Percentiles rank a stretch among this genome's conserved stretches.
phyloP scores from a whole-genome alignment of 1,140 invertebrate genomes.

The Leptinotarsa texana region DNA sequence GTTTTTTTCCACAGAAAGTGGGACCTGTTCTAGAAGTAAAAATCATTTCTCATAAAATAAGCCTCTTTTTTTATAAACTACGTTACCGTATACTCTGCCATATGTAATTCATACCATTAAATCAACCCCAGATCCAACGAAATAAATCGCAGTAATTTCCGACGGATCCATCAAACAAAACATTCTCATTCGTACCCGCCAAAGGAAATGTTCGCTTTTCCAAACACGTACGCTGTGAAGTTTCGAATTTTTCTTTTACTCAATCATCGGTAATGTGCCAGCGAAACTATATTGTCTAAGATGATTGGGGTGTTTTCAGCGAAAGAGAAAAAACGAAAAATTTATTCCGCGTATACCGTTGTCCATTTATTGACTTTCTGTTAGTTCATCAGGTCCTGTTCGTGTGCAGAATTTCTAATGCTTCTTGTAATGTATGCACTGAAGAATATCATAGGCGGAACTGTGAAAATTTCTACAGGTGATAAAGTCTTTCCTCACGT shows the following conservation, averaged over 20 bases:
- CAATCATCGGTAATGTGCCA: conserved; percentile 16
- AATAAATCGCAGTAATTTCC: conserved; percentile 1
- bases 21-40: no score
- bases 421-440: conserved; percentile 15
- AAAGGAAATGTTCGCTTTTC: conserved; percentile 10
- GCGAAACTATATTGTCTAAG: conserved; percentile 24
- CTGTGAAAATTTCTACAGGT: not conserved
- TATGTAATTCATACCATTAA: no score
- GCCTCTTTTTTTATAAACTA: no score
- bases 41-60: no score
- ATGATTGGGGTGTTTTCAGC: conserved; percentile 12
- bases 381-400: conserved; percentile 17
- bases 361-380: conserved; percentile 21
- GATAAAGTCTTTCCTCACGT: no score
- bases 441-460: not conserved
- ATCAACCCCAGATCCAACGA: no score
- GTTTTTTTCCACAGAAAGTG: no score
- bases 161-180: not conserved
- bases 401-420: conserved; percentile 18
- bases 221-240: conserved; percentile 2
- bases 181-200: not conserved
- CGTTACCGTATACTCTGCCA: no score
- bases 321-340: conserved; percentile 17
- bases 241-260: conserved; percentile 16
- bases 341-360: not conserved